Conservation (phyloP, 2,888 invertebrate species). For the Drosophila paucipuncta region DNA sequence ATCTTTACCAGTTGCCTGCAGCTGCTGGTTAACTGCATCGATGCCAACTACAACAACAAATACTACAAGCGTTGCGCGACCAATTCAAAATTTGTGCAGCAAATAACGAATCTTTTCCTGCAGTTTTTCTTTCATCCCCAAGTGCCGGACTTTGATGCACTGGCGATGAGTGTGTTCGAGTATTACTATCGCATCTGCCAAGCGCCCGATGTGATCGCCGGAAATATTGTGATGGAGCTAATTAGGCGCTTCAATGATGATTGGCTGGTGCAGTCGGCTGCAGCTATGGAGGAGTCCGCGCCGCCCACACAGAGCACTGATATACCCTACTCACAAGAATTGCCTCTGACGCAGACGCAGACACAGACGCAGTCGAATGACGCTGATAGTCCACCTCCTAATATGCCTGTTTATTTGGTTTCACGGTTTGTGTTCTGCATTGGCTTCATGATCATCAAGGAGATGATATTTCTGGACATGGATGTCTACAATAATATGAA, state of each 20-base stretch:
- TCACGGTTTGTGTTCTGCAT: conserved; percentile 88
- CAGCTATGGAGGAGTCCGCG: not conserved
- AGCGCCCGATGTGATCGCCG: conserved; percentile 86
- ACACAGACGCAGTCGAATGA: not conserved
- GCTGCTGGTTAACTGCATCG: conserved; percentile 82
- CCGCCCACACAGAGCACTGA: conserved; percentile 56
- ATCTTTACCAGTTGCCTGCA: conserved; percentile 82
- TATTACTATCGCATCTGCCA: conserved; percentile 87
- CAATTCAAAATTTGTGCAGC: conserved; percentile 76
- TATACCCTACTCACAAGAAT: conserved; percentile 75
- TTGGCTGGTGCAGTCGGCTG: conserved; percentile 72
- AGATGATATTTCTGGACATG: conserved; percentile 93
- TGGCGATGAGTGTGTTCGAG: conserved; percentile 87
- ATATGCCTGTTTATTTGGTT: conserved; percentile 84
- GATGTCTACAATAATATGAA: conserved; percentile 93
- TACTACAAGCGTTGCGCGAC: conserved; percentile 83
- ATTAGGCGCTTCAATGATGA: conserved; percentile 85
- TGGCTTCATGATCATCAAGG: conserved; percentile 92
- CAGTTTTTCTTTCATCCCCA: conserved; percentile 85
- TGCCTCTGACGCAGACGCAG: conserved; percentile 40
- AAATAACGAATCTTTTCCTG: conserved; percentile 85
- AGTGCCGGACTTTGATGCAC: conserved; percentile 86
- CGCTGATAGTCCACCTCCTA: not conserved
- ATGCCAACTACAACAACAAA: conserved; percentile 78
- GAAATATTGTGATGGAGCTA: conserved; percentile 86